Base-by-base conservation (phyloP, 2,113 vertebrate species). In the Nesoenas mayeri region DNA sequence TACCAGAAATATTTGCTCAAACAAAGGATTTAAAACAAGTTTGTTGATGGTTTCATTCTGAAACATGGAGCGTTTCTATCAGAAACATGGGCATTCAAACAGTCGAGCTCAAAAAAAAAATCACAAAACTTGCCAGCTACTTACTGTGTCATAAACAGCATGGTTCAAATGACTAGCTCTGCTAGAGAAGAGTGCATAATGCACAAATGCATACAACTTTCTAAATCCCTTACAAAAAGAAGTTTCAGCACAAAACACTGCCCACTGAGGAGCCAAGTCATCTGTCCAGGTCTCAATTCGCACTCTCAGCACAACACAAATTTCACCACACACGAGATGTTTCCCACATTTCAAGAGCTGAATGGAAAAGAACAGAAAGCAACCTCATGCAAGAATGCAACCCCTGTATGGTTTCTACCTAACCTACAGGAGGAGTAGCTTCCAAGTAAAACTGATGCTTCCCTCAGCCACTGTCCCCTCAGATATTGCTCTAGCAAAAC, bases 311-410 rank as follows among this genome's bases (percentile, higher is more conserved):
- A 3, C 48, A 54, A 56, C n/a, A 25, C 0, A 0, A 15, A 38
- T 29, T 64, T 34, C 60, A 51, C 3, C 0, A 10, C 18, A 12
- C 0, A 3, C 0, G 0, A 4, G 34, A 44, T 3, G 0, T 4
- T 54, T 62, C 28, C 38, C 38, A 4, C 21, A 32, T 34, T 9
- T 42, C 65, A 31, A 47, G 38, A 47, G 44, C 50, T 32, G 70
- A 38, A 60, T 2, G 28, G 5, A 19, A 34, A 38, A 79, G 53
- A 54, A 50, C 12, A 32, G 32, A 62, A 9, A 0, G 1, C 12
- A 19, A 14, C 3, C 21, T 16, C 62, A 38, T 3, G 36, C 25
- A 15, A 25, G n/a, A 38, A 29, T 19, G 51, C 47, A 60, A 34
- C 38, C 32, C 62, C 38, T 5, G 0, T n/a, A 17, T 1, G 38